Evolutionary conservation across 1,140 invertebrate species (phyloP).

Genomic region (Heliothis virescens): DNA sequence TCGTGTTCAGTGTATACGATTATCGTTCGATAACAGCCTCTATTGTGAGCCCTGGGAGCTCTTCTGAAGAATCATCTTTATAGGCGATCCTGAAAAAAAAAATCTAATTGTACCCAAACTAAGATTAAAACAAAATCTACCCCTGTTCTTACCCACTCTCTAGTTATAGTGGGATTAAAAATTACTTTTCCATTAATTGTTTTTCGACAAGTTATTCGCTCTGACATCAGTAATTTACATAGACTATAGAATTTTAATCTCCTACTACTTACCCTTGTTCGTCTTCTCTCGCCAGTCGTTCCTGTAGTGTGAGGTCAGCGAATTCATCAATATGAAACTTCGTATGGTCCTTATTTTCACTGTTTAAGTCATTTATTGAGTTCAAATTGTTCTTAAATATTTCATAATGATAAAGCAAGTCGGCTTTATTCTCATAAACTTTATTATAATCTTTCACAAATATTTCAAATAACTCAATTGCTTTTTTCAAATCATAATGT

Average conservation of each 20-base stretch:
- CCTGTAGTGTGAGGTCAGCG: conserved; percentile 2
- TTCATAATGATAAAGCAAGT: conserved; percentile 36
- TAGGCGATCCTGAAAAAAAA: too few species aligned
- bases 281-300: neutral
- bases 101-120: too few species aligned
- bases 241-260: neutral
- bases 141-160: too few species aligned
- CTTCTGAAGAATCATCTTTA: too few species aligned
- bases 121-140: too few species aligned
- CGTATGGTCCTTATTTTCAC: neutral
- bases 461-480: conserved; percentile 28
- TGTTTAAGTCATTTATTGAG: conserved; percentile 32
- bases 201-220: too few species aligned
- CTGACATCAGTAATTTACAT: too few species aligned
- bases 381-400: conserved; percentile 26
- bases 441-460: conserved; percentile 44
- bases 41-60: too few species aligned
- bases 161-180: too few species aligned
- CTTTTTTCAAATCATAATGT: conserved; percentile 43
- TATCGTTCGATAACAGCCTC: too few species aligned
- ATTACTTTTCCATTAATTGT: too few species aligned
- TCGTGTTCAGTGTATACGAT: too few species aligned
- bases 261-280: conserved; percentile 4
- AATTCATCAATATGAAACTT: conserved; percentile 34
- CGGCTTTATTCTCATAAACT: conserved; percentile 30